A percentile compares a stretch with the other conserved stretches of the same genome.
These are phyloP conservation scores for Synergus gifuensis DNA, from an alignment of 2,888 invertebrate species.

Conservation along the genomic window DNA sequence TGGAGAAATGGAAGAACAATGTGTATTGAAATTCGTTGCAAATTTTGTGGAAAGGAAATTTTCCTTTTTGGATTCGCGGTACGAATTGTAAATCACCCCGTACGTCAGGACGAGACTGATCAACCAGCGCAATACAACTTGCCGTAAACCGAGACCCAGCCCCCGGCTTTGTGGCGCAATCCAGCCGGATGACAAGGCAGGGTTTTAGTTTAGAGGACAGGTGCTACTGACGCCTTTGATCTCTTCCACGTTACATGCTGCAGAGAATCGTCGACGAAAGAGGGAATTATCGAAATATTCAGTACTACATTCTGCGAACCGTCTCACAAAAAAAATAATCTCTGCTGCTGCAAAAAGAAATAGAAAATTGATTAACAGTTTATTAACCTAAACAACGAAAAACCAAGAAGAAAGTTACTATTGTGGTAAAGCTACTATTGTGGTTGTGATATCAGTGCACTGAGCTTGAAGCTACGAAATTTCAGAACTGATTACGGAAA, in stretches of 20 bases:
- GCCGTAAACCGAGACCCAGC: conserved; percentile 46
- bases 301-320: conserved; percentile 32
- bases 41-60: background rate
- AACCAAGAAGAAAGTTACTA: background rate
- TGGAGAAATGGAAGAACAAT: background rate
- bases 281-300: conserved; percentile 73
- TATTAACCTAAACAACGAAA: background rate
- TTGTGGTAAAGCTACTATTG: background rate
- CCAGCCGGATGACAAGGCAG: conserved; percentile 74
- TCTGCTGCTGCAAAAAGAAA: conserved; percentile 12
- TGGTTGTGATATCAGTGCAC: background rate
- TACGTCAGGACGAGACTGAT: conserved; percentile 51
- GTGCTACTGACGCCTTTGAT: conserved; percentile 78
- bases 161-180: conserved; percentile 70
- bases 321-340: conserved; percentile 24
- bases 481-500: background rate
- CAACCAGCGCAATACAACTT: conserved; percentile 51
- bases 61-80: conserved; percentile 30
- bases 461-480: background rate
- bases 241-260: conserved; percentile 74
- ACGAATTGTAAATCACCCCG: conserved; percentile 38
- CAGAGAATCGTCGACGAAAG: conserved; percentile 69
- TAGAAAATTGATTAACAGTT: background rate
- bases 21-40: conserved; percentile 3
- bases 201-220: conserved; percentile 76